Evolutionary conservation across 2,797 vertebrate genomes (phyloP).

Genomic region (Dryobates pubescens): DNA sequence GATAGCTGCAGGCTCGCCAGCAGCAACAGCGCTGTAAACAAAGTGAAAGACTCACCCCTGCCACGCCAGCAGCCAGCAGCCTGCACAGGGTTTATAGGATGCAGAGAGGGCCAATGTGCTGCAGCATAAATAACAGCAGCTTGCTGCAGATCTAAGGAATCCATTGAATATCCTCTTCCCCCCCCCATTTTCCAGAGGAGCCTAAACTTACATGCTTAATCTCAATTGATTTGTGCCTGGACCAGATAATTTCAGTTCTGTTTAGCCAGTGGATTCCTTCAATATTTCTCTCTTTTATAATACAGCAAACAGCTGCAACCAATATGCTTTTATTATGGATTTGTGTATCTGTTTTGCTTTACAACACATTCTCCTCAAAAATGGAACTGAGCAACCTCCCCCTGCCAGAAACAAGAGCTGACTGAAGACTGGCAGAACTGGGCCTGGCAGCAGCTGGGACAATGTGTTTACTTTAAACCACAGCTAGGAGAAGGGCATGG

Average conservation of each 20-base stretch:
- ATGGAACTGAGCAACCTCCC: neutral
- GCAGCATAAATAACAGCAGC: neutral
- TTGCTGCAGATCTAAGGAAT: neutral
- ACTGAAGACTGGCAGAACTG: neutral
- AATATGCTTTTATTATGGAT: neutral
- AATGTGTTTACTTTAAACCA: neutral
- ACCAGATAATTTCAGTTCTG: neutral
- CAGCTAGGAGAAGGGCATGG: neutral
- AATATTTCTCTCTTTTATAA: constrained; percentile 23
- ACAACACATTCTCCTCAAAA: constrained; percentile 4
- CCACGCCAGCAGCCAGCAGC: neutral
- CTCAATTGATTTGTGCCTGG: neutral
- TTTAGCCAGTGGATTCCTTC: neutral
- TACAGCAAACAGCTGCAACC: constrained; percentile 29
- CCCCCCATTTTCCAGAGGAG: neutral
- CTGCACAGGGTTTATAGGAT: neutral
- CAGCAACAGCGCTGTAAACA: constrained; percentile 2
- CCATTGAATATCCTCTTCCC: neutral
- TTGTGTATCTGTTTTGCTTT: constrained; percentile 12
- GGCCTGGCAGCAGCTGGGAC: neutral
- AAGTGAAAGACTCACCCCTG: neutral
- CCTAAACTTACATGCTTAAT: neutral
- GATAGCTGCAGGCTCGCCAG: neutral
- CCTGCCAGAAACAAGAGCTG: neutral
- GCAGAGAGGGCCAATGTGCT: neutral